These are phyloP conservation scores for Uromys caudimaculatus DNA, from an alignment of 2,797 vertebrate genomes.

Conservation along the genomic window DNA sequence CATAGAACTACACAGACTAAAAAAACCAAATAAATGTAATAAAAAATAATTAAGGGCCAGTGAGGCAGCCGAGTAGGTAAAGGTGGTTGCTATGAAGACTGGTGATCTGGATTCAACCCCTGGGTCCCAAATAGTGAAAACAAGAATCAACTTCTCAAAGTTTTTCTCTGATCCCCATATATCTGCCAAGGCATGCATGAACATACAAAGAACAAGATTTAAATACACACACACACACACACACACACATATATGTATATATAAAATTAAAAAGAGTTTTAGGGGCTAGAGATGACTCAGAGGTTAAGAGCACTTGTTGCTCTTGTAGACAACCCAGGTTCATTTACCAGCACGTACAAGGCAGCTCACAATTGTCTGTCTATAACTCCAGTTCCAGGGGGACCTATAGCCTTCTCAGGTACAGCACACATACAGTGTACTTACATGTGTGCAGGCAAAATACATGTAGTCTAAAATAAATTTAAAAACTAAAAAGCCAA, in stretches of 20 bases:
- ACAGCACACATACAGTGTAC: neutral
- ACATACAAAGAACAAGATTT: neutral
- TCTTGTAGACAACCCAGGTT: neutral
- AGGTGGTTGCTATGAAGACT: neutral
- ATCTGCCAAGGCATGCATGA: neutral
- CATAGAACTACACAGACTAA: neutral
- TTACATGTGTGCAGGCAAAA: neutral
- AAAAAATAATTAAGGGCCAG: neutral
- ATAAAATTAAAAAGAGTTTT: neutral
- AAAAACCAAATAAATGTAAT: neutral
- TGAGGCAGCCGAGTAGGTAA: neutral
- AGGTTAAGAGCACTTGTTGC: neutral
- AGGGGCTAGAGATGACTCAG: no score
- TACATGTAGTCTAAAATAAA: neutral
- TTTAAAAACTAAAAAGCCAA: neutral
- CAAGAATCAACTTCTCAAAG: neutral
- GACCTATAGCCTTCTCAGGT: neutral
- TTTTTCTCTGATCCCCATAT: neutral
- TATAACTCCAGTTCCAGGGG: neutral
- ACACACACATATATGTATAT: neutral
- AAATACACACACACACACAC: neutral
- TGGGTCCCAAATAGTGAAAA: neutral
- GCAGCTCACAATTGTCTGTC: neutral
- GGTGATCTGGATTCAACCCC: neutral
- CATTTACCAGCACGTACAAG: neutral